Evolutionary conservation across 2,888 invertebrate species (phyloP), one percentile per base, ranked within the genome.

Genomic region (Scotopteryx bipunctaria): DNA sequence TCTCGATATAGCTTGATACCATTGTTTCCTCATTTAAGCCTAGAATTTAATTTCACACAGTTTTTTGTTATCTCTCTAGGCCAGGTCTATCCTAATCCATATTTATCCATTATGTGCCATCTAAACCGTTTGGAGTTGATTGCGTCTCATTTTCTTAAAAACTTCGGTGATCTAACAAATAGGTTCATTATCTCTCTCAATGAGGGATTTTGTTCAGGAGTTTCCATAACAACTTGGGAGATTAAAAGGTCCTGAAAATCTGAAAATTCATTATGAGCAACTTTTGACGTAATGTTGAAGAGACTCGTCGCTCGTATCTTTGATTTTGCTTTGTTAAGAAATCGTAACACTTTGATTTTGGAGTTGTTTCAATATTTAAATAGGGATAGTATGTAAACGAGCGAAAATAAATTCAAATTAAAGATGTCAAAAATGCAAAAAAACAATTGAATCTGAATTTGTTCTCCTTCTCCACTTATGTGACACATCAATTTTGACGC

Each of bases 81-180:
- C 35, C 33, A 45, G 32, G 32, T 35, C 36, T 38, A 40, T 37
- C 17, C 31, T 37, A 37, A 48, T 53, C 38, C 52, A 37, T 56
- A 45, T 47, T 45, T 43, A 55, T 56, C 47, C 33, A 43, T 41
- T 52, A 35, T 11, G 5, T 23, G 33, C 35, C 41, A 29, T 32
- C 23, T 33, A 23, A 42, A 43, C 35, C 44, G 31, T 49, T 49
- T 37, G 38, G 35, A 47, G 61, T 44, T 53, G 57, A 64, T 64
- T 55, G 37, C 56, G 36, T 41, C 61, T 60, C 59, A 63, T 64
- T 57, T 63, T 57, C 57, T 61, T 51, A 60, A 59, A 67, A 70
- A 69, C 57, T 68, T 66, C 23, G 49, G 56, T 57, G 56, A 65
- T 69, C 63, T 54, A 42, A 42, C 52, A 57, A 64, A 70, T 68